These are phyloP conservation scores for Psittacara wagleri DNA, from an alignment of 2,113 vertebrate species.

Conservation along the genomic window DNA sequence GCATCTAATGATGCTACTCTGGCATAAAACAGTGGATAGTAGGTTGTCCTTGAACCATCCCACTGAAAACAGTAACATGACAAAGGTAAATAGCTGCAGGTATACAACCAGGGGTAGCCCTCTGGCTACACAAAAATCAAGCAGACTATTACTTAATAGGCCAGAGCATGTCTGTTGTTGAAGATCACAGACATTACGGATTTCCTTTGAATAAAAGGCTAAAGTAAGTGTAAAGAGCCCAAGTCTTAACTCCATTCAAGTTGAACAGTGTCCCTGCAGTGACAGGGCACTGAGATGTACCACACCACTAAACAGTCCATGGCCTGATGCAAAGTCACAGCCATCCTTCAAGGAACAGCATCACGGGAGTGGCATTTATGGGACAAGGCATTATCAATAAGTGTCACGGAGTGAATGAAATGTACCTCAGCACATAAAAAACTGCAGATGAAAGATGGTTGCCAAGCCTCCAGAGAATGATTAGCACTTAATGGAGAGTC, in stretches of 20 bases:
- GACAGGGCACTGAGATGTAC: neutral
- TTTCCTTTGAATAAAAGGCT: neutral
- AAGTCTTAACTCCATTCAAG: neutral
- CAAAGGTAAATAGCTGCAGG: neutral
- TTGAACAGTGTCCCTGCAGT: neutral
- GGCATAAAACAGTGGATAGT: neutral
- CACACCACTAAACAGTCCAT: neutral
- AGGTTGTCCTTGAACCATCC: neutral
- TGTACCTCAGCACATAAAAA: neutral
- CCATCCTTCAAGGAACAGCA: neutral
- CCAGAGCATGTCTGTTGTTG: neutral
- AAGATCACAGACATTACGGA: neutral
- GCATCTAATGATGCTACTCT: neutral
- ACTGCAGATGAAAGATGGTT: neutral
- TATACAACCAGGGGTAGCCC: neutral
- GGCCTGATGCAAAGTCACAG: neutral
- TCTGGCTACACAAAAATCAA: neutral
- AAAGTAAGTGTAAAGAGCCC: neutral
- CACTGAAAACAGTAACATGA: neutral
- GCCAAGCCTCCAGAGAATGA: neutral
- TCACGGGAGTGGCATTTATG: neutral
- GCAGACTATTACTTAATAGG: neutral
- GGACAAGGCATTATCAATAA: neutral
- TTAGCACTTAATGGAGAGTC: conserved; percentile 1
- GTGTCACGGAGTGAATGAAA: neutral